A percentile compares a stretch with the other conserved stretches of the same genome.
Conservation (phyloP, 2,797 vertebrate species). For the Myotis daubentonii region DNA sequence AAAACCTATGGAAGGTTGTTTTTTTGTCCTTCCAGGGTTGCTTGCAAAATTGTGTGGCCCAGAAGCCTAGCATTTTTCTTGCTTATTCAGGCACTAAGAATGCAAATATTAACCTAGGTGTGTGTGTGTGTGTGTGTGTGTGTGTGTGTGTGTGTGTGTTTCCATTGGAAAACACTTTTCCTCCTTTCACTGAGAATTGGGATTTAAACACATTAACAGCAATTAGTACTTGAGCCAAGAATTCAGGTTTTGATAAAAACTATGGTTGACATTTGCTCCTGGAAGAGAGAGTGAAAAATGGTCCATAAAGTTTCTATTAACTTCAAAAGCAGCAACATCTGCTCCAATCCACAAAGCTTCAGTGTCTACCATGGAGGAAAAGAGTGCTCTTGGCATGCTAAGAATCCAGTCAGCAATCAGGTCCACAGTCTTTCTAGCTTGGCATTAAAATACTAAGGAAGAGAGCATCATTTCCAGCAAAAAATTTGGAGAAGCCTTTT, state of each 20-base stretch:
- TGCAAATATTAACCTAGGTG: slow-evolving; percentile 61
- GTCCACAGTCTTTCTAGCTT: neutral
- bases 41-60: slow-evolving; percentile 17
- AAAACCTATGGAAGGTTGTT: neutral
- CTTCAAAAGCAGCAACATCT: slow-evolving; percentile 77
- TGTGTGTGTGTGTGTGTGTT: neutral
- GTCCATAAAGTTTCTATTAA: slow-evolving; percentile 75
- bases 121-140: neutral
- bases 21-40: neutral
- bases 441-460: neutral
- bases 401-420: neutral
- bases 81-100: slow-evolving; percentile 62
- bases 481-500: neutral
- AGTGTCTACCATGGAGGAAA: neutral
- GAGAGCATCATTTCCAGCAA: neutral
- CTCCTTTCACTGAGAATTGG: slow-evolving; percentile 65
- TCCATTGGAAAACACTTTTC: slow-evolving; percentile 44
- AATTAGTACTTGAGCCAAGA: slow-evolving; percentile 69
- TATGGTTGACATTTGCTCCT: slow-evolving; percentile 67
- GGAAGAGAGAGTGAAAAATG: slow-evolving; percentile 77
- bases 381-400: neutral
- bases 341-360: slow-evolving; percentile 59
- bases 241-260: slow-evolving; percentile 67
- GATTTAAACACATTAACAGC: slow-evolving; percentile 73
- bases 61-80: slow-evolving; percentile 34